Conservation (phyloP, 2,888 invertebrate species). For the Agrotis clavis region DNA sequence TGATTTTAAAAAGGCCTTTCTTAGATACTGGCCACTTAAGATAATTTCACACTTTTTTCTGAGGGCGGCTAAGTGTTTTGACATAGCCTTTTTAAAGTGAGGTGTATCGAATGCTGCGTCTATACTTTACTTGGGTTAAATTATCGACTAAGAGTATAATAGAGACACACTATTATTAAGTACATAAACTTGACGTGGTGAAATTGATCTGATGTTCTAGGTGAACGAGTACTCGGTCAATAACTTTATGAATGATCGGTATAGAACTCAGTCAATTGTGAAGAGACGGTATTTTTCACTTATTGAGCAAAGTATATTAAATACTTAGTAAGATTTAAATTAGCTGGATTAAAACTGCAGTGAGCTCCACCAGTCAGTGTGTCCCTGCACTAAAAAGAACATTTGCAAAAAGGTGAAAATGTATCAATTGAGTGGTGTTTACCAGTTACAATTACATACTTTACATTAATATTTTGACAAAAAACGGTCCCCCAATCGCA, state of each 20-base stretch:
- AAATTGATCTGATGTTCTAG: constrained; percentile 12
- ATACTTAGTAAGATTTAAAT: too few relatives aligned
- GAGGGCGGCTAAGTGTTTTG: constrained; percentile 82
- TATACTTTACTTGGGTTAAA: constrained; percentile 20
- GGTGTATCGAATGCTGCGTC: constrained; percentile 50
- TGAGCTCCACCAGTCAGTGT: too few relatives aligned
- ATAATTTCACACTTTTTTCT: constrained; percentile 89
- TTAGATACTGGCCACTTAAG: constrained; percentile 86
- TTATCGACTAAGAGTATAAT: constrained; percentile 17
- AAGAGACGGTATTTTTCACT: background rate
- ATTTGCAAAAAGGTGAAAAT: constrained; percentile 1
- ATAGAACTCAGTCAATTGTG: background rate
- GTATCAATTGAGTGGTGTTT: background rate
- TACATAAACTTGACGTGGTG: constrained; percentile 24
- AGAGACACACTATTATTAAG: constrained; percentile 17
- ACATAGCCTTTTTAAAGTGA: constrained; percentile 74
- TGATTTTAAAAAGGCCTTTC: constrained; percentile 85
- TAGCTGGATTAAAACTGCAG: too few relatives aligned
- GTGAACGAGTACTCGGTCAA: background rate
- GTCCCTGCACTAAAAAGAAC: background rate
- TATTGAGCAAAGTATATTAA: background rate
- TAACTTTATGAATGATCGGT: background rate
- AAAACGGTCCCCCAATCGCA: background rate
- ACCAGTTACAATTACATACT: background rate
- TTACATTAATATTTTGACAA: constrained; percentile 2